Conservation (phyloP, 2,113 vertebrate genomes). For the Suricata suricatta region DNA sequence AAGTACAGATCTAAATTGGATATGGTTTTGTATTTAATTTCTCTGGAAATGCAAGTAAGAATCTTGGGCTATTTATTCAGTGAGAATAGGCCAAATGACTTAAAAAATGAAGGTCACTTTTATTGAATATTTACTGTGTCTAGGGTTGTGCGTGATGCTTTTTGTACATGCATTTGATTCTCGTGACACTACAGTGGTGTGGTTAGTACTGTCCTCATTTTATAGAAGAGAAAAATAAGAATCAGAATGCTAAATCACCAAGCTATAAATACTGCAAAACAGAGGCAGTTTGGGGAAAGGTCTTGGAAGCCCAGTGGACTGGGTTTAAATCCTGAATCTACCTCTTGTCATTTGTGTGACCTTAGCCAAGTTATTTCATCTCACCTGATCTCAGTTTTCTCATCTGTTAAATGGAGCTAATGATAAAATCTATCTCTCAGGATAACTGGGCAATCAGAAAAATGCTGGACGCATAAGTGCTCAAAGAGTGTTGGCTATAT, state of each 20-base stretch:
- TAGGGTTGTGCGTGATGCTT: not conserved
- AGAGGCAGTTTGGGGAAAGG: not conserved
- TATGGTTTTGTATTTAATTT: conserved; percentile 46
- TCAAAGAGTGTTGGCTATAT: no score
- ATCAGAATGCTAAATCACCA: not conserved
- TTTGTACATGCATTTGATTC: not conserved
- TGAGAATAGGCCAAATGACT: not conserved
- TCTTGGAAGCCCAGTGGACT: not conserved
- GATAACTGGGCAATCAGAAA: not conserved
- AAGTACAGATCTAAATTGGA: not conserved
- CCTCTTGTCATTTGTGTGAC: not conserved
- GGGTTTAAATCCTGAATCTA: not conserved
- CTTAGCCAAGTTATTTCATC: not conserved
- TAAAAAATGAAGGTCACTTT: not conserved
- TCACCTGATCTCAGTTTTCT: not conserved
- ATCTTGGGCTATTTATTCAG: not conserved
- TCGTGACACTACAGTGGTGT: not conserved
- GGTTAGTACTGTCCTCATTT: not conserved
- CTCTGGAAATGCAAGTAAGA: conserved; percentile 20
- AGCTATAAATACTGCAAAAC: not conserved
- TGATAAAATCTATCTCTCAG: not conserved
- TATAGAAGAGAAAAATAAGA: not conserved
- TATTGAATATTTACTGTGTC: not conserved
- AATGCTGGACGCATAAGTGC: not conserved
- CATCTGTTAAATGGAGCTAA: not conserved